Conservation (phyloP, 2,797 vertebrate species). For the Clarias fuscus region DNA sequence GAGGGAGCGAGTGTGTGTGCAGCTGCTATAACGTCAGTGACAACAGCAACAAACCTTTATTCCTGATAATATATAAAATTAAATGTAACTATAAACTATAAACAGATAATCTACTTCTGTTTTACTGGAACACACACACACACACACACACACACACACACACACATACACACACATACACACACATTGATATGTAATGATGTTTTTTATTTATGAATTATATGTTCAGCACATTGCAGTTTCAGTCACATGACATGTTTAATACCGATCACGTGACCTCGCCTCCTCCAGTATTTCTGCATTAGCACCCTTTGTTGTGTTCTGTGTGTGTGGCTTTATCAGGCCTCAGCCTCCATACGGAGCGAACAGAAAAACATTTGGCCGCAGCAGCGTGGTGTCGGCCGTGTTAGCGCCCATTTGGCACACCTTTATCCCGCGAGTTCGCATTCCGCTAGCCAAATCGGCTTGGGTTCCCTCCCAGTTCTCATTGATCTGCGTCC, state of each 20-base stretch:
- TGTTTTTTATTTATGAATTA: background rate
- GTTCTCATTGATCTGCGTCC: constrained; percentile 37
- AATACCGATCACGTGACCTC: background rate
- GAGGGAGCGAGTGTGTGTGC: no score
- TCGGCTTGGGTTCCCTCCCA: constrained; percentile 42
- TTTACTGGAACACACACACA: no score
- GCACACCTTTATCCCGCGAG: constrained; percentile 46
- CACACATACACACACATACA: no score
- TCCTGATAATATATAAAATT: background rate
- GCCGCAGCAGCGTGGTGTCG: constrained; percentile 36
- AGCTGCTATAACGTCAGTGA: background rate
- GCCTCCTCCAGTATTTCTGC: background rate
- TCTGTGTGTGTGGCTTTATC: constrained; percentile 21
- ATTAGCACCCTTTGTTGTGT: background rate
- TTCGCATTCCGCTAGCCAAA: constrained; percentile 32
- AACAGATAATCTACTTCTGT: background rate
- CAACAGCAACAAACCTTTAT: background rate
- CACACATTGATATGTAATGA: background rate
- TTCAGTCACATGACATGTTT: background rate
- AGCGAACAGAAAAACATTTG: constrained; percentile 47
- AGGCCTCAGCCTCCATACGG: constrained; percentile 35
- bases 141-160: no score
- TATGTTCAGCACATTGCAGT: background rate
- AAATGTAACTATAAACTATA: background rate
- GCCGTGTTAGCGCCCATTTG: constrained; percentile 30